phyloP scores from a whole-genome alignment of 2,888 invertebrate genomes.

The Polydrusus tereticollis region DNA sequence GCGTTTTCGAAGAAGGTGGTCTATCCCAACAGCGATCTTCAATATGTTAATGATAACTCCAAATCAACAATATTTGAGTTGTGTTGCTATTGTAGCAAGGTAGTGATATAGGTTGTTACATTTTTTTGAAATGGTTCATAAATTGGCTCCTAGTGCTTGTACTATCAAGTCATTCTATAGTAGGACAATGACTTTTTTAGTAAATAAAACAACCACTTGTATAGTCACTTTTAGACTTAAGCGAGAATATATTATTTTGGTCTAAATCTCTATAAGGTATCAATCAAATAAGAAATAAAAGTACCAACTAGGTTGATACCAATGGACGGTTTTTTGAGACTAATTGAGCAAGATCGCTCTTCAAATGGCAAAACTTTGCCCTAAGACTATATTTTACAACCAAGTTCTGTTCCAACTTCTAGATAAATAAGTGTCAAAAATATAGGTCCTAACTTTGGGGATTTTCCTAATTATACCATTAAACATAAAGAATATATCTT shows the following conservation, averaged over 20 bases:
- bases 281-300: conserved; percentile 35
- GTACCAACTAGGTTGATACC: conserved; percentile 61
- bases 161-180: too few relatives aligned
- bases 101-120: too few relatives aligned
- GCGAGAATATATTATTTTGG: conserved; percentile 54
- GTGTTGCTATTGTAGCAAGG: too few relatives aligned
- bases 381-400: conserved; percentile 1
- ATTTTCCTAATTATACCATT: too few relatives aligned
- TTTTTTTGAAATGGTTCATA: too few relatives aligned
- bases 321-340: conserved; percentile 65
- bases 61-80: too few relatives aligned
- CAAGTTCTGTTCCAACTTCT: background rate
- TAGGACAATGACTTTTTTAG: background rate
- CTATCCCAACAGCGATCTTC: too few relatives aligned
- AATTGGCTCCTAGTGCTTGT: too few relatives aligned
- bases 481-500: too few relatives aligned
- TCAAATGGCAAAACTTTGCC: conserved; percentile 4
- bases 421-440: background rate
- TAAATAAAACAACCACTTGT: background rate
- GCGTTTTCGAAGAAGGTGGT: too few relatives aligned
- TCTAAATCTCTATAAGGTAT: conserved; percentile 51
- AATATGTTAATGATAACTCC: too few relatives aligned
- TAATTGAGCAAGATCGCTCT: conserved; percentile 53
- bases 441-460: too few relatives aligned
- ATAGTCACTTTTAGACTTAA: background rate